Base-by-base conservation (phyloP, 2,888 invertebrate genomes). In the Ichneumoninae sp. region DNA sequence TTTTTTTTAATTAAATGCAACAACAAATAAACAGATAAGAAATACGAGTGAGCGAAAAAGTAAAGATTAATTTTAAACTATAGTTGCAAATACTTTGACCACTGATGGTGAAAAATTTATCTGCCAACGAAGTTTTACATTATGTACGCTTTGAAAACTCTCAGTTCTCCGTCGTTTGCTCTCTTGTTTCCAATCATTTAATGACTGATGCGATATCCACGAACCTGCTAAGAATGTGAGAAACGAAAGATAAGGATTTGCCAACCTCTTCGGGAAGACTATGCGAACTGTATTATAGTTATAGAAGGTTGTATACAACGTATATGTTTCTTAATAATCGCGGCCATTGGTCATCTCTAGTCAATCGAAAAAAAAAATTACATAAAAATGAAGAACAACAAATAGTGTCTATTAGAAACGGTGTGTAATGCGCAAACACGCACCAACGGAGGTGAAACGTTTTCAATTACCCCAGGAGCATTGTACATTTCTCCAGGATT, bases 341-440 rank as follows among this genome's bases (percentile, higher is more conserved):
- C 54, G 83, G 33, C 79, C 83, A 79, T 50, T 76, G 83, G 83
- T 76, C 80, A n/a, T 40, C 68, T 76, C 83, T 83, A 83, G 83
- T 83, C 83, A 83, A 83, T 83, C 74, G 57, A 65, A 44, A 52
- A 52, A 68, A 57, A 47, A 47, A 47, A 47, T 44, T 13, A 36
- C 40, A 26, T 26, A 66, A 54, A 36, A 30, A 30, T 30, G 3
- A 60, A 60, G 13, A 44, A 52, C 50, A 66, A 60, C 52, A 69
- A 36, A 44, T 44, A 65, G 65, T 33, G 68, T 78, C 73, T 73
- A 40, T 69, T 78, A 79, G 19, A 22, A 73, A 83, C n/a, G 65
- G 44, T 26, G 63, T 78, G 52, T 47, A 71, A 63, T 13, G 68
- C 52, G 65, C 63, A 44, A 47, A 52, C 70, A 40, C 70, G 33